Percentiles rank a stretch among this genome's conserved stretches.
These are phyloP conservation scores for Gymnocheta viridis DNA, from an alignment of 2,888 invertebrate species.

Conservation along the genomic window DNA sequence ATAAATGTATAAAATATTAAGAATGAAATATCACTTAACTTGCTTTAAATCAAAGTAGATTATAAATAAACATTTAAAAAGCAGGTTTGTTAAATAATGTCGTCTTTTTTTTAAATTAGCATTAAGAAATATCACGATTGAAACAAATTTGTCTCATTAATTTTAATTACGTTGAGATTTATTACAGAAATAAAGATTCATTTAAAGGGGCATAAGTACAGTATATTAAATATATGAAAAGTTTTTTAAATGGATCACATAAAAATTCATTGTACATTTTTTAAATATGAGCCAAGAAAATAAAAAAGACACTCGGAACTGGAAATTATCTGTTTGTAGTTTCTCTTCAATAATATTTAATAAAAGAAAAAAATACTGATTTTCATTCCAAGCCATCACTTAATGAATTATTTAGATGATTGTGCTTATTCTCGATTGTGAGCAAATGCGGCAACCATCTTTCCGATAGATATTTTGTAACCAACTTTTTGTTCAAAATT, in stretches of 20 bases:
- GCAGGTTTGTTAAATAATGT: background rate
- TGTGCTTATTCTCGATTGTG: too few species aligned
- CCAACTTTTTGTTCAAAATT: too few species aligned
- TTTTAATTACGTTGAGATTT: background rate
- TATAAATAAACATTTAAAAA: background rate
- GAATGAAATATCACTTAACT: background rate
- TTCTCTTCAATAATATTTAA: too few species aligned
- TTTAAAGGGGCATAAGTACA: background rate
- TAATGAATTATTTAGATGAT: too few species aligned
- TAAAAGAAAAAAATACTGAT: too few species aligned
- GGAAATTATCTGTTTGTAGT: too few species aligned
- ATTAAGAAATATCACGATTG: background rate
- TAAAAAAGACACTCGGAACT: too few species aligned
- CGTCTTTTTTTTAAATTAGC: background rate
- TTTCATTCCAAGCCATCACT: too few species aligned
- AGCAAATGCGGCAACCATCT: too few species aligned
- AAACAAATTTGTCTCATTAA: slow-evolving; percentile 20
- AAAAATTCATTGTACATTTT: too few species aligned
- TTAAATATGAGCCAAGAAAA: too few species aligned
- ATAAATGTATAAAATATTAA: slow-evolving; percentile 20
- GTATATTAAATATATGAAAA: background rate
- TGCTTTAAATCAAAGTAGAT: background rate
- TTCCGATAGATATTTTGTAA: too few species aligned
- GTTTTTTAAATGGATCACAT: background rate
- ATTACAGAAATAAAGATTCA: background rate